These are phyloP conservation scores for Neomonachus schauinslandi DNA, from an alignment of 2,113 vertebrate genomes.

Conservation along the genomic window DNA sequence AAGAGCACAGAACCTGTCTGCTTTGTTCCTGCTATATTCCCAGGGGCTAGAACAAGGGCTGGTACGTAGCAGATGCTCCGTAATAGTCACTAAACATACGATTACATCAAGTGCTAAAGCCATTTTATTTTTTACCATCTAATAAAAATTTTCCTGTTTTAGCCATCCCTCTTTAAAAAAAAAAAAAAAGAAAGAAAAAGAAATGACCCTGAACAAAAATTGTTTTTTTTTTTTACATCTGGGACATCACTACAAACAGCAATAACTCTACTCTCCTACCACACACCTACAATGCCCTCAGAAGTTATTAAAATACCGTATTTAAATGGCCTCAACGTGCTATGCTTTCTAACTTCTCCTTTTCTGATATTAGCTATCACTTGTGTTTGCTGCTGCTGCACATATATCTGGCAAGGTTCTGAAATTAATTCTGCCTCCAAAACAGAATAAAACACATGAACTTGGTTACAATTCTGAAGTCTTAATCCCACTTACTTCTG, in stretches of 20 bases:
- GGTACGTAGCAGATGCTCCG: neutral
- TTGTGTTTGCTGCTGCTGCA: neutral
- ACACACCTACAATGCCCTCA: neutral
- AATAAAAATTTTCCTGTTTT: neutral
- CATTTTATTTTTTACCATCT: slow-evolving; percentile 37
- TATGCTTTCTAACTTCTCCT: neutral
- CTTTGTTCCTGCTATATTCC: neutral
- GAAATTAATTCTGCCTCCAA: slow-evolving; percentile 48
- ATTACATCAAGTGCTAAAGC: neutral
- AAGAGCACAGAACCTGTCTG: neutral
- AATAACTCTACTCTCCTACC: neutral
- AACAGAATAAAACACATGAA: slow-evolving; percentile 46
- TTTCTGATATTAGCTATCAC: neutral
- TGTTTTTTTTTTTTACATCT: neutral
- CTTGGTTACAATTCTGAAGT: slow-evolving; percentile 32
- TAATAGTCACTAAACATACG: neutral
- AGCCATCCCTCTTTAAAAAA: neutral
- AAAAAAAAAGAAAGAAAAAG: neutral
- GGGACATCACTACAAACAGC: neutral
- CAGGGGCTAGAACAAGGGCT: neutral
- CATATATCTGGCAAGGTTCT: slow-evolving; percentile 4
- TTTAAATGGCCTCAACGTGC: neutral
- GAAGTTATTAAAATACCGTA: neutral
- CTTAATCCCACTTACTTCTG: slow-evolving; percentile 50
- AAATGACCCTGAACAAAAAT: neutral